phyloP scores from a whole-genome alignment of 2,797 vertebrate species.

The Podarcis siculus region DNA sequence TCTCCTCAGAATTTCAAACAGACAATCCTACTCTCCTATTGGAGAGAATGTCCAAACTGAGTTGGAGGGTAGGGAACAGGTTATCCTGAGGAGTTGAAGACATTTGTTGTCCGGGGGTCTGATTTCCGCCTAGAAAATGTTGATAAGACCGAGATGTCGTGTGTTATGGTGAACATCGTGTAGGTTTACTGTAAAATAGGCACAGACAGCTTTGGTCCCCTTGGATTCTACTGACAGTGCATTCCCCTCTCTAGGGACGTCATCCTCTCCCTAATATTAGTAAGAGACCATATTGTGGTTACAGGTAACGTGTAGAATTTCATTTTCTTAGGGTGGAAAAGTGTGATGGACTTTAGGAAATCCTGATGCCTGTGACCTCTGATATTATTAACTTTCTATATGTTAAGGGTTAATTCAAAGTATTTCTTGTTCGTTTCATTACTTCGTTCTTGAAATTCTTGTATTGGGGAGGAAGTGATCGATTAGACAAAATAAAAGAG shows the following conservation, averaged over 20 bases:
- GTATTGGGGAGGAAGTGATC: neutral
- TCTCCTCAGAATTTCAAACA: neutral
- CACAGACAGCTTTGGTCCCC: neutral
- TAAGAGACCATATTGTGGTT: neutral
- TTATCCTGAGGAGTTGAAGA: neutral
- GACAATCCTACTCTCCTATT: neutral
- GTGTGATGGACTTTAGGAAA: neutral
- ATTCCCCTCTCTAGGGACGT: neutral
- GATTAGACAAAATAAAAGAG: conserved; percentile 13
- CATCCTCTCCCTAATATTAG: neutral
- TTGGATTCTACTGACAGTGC: neutral
- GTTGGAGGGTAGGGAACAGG: no score
- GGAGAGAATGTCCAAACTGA: neutral
- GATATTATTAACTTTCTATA: neutral
- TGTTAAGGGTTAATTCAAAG: conserved; percentile 12
- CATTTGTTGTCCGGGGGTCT: neutral
- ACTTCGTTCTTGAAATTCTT: conserved; percentile 14
- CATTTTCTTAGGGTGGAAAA: neutral
- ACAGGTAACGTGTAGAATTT: neutral
- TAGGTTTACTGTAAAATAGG: neutral
- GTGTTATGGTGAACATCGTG: neutral
- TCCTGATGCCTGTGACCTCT: neutral
- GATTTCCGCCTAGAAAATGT: neutral
- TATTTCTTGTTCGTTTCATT: neutral
- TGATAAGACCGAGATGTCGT: neutral